These are phyloP conservation scores for Apaloderma vittatum DNA, from an alignment of 2,113 vertebrate genomes.

Conservation along the genomic window DNA sequence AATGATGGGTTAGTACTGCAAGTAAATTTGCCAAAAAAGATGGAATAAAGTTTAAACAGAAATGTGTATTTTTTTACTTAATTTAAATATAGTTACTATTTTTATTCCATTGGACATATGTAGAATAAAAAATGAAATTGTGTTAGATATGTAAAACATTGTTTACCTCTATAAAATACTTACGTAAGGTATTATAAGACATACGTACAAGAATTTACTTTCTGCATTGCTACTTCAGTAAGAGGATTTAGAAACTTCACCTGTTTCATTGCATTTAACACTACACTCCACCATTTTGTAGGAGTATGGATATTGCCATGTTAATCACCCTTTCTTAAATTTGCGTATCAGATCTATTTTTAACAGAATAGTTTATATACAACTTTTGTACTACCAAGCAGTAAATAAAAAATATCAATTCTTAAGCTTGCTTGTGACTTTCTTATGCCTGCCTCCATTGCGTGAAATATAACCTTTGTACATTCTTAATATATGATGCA, in stretches of 20 bases:
- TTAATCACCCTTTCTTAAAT: constrained; percentile 51
- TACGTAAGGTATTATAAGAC: background rate
- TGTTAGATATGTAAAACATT: constrained; percentile 25
- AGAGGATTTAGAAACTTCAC: background rate
- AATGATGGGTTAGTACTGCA: background rate
- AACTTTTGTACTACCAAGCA: constrained; percentile 81
- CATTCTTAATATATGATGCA: background rate
- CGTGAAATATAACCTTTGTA: background rate
- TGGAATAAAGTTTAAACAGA: constrained; percentile 52
- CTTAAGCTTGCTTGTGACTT: constrained; percentile 6
- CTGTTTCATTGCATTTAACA: constrained; percentile 41
- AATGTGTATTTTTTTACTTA: constrained; percentile 67
- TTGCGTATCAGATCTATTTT: constrained; percentile 76
- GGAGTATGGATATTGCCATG: background rate
- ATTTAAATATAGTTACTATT: constrained; percentile 50
- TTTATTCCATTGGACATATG: constrained; percentile 31
- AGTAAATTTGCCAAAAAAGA: constrained; percentile 22
- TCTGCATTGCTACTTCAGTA: background rate
- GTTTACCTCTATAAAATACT: constrained; percentile 46
- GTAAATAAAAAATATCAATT: constrained; percentile 71
- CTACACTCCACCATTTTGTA: constrained; percentile 39
- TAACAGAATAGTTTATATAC: constrained; percentile 79
- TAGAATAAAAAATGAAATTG: constrained; percentile 18
- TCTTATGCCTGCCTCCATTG: background rate
- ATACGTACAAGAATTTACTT: constrained; percentile 15